A percentile compares a stretch with the other conserved stretches of the same genome.
Conservation (phyloP, 2,888 invertebrate genomes). For the Stramonita haemastoma region DNA sequence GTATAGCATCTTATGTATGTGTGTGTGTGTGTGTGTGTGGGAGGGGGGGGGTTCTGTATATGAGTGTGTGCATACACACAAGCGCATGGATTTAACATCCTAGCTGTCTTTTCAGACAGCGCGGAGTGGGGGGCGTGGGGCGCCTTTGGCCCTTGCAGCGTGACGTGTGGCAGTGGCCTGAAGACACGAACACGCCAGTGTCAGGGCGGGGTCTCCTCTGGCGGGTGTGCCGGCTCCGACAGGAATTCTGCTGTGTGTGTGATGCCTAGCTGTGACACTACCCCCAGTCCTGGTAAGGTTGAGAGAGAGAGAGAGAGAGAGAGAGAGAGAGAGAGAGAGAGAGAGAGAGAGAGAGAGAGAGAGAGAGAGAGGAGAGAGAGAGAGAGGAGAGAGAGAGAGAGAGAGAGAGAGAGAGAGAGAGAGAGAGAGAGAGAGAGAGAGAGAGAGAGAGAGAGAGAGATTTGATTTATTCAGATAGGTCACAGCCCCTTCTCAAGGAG, state of each 20-base stretch:
- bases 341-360: not conserved
- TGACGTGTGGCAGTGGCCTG: not conserved
- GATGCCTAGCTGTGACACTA: too few relatives aligned
- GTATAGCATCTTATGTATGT: too few relatives aligned
- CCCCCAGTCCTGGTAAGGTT: too few relatives aligned
- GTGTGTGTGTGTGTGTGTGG: too few relatives aligned
- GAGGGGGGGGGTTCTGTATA: not conserved
- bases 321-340: not conserved
- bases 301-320: not conserved
- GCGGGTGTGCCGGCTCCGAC: too few relatives aligned
- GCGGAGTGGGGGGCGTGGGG: not conserved
- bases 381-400: too few relatives aligned
- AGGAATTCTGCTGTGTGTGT: too few relatives aligned
- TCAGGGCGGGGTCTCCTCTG: not conserved
- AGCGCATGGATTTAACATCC: not conserved
- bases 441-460: too few relatives aligned
- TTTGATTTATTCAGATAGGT: too few relatives aligned
- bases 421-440: too few relatives aligned
- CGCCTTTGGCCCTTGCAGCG: not conserved
- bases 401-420: too few relatives aligned
- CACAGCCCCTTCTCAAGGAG: too few relatives aligned
- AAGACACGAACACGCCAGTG: not conserved
- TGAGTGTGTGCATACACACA: not conserved
- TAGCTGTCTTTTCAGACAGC: not conserved
- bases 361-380: not conserved